These are phyloP conservation scores for Sipha flava DNA, from an alignment of 1,140 invertebrate genomes.

Conservation along the genomic window DNA sequence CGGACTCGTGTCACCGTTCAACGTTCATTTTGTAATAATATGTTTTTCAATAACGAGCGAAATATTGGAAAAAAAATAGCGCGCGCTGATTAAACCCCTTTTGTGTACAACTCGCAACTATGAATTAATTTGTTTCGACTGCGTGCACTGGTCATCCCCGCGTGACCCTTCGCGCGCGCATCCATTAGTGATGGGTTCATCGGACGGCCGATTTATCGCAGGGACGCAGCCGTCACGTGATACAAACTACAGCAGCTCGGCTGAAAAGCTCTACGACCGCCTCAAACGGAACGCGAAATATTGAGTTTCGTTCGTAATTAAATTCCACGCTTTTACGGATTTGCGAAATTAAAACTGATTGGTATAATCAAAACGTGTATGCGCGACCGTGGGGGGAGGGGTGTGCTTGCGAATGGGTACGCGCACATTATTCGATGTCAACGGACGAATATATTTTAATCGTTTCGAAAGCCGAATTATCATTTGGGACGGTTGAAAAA, in stretches of 20 bases:
- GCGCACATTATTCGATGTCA: neutral
- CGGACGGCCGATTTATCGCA: conserved; percentile 11
- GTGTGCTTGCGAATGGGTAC: too few species aligned
- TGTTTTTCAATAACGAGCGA: neutral
- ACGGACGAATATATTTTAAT: neutral
- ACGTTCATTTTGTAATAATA: too few species aligned
- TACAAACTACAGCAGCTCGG: too few species aligned
- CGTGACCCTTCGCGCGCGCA: neutral
- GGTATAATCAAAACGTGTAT: neutral
- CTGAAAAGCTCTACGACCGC: too few species aligned
- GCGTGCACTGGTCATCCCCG: neutral
- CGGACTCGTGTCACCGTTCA: too few species aligned
- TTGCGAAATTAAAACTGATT: neutral
- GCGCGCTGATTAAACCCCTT: neutral
- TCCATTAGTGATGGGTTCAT: conserved; percentile 21
- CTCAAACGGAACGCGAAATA: neutral
- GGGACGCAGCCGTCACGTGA: neutral
- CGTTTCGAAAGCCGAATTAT: too few species aligned
- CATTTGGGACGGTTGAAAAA: too few species aligned
- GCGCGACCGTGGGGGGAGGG: neutral
- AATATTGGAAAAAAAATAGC: neutral
- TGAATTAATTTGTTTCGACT: conserved; percentile 23
- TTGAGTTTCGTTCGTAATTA: neutral
- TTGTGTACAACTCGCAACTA: neutral
- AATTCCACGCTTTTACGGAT: conserved; percentile 5